Evolutionary conservation across 2,888 invertebrate species (phyloP).

Genomic region (Orthonychiurus folsomi): DNA sequence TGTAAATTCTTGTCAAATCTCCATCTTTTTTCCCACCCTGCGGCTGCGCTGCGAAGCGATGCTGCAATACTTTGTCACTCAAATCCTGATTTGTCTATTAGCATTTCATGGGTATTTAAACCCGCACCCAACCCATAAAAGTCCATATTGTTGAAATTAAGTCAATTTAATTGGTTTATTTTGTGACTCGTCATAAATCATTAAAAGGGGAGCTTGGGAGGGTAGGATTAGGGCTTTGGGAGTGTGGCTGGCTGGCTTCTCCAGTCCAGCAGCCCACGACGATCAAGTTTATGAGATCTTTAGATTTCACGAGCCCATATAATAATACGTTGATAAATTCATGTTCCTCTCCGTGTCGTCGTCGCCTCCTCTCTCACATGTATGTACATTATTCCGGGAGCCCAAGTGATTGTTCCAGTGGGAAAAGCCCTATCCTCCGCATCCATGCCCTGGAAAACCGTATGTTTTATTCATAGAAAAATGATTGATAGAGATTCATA

Average conservation of each 20-base stretch:
- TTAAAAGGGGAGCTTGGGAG: background rate
- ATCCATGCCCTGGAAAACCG: conserved; percentile 6
- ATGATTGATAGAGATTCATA: conserved; percentile 26
- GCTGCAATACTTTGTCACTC: too few relatives aligned
- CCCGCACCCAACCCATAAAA: too few relatives aligned
- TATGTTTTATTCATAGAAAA: conserved; percentile 30
- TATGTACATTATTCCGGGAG: conserved; percentile 1
- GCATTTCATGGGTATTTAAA: too few relatives aligned
- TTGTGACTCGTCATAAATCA: background rate
- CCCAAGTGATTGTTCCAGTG: background rate
- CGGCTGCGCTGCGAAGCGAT: too few relatives aligned
- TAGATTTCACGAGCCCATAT: background rate
- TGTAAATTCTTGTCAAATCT: too few relatives aligned
- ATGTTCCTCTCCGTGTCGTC: too few relatives aligned
- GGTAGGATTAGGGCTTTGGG: too few relatives aligned
- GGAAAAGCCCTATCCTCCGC: conserved; percentile 5
- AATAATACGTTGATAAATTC: background rate
- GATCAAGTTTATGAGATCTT: background rate
- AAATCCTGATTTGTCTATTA: too few relatives aligned
- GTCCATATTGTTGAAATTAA: too few relatives aligned
- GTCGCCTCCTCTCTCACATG: background rate
- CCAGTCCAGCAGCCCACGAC: too few relatives aligned
- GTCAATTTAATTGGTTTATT: background rate
- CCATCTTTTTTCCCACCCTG: too few relatives aligned
- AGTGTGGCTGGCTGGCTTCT: too few relatives aligned